Percentiles rank a stretch among this genome's conserved stretches.
phyloP scores from a whole-genome alignment of 2,113 vertebrate species.

The Lepus europaeus region DNA sequence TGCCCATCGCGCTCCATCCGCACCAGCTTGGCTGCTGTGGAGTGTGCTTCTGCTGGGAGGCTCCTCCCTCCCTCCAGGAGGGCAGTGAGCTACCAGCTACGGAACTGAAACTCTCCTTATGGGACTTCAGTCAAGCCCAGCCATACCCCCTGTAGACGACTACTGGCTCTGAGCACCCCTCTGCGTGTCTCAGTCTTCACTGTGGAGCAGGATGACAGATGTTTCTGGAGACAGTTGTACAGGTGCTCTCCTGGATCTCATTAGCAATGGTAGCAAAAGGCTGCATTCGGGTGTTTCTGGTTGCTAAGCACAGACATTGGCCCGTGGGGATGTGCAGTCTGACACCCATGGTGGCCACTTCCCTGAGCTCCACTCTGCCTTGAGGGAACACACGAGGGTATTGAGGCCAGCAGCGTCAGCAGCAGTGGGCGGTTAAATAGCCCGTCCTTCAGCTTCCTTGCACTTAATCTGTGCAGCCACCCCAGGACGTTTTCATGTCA shows the following conservation, averaged over 20 bases:
- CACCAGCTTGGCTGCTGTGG: background rate
- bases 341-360: background rate
- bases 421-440: background rate
- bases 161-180: background rate
- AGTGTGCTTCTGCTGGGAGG: background rate
- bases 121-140: background rate
- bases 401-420: rapidly evolving
- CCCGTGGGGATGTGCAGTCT: background rate
- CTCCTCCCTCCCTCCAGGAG: constrained; percentile 10
- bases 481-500: background rate
- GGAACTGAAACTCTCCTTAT: background rate
- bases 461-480: background rate
- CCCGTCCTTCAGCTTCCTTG: background rate
- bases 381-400: no score
- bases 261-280: background rate
- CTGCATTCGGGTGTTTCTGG: background rate
- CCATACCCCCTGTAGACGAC: background rate
- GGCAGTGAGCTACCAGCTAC: background rate
- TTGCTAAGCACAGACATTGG: background rate
- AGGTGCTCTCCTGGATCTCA: background rate
- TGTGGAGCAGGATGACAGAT: background rate
- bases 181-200: background rate
- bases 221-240: background rate
- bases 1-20: background rate
- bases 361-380: background rate